Conservation (phyloP, 2,113 vertebrate species). For the Cisticola juncidis region DNA sequence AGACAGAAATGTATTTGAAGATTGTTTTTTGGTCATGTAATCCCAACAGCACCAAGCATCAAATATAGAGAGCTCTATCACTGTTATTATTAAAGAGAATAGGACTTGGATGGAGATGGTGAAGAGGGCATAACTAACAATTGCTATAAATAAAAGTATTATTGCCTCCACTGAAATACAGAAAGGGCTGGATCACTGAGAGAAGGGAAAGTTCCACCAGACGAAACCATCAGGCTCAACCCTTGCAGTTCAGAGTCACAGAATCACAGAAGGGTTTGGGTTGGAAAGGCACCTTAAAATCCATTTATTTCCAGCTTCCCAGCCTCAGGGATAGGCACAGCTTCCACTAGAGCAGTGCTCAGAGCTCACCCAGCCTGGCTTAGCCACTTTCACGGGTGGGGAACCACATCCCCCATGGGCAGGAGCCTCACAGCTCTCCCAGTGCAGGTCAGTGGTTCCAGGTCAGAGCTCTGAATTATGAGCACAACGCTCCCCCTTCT, state of each 20-base stretch:
- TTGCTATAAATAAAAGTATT: background rate
- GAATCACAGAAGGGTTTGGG: background rate
- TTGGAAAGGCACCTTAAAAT: background rate
- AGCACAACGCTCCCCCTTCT: background rate
- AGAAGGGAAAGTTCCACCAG: background rate
- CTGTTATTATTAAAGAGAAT: background rate
- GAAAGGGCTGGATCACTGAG: background rate
- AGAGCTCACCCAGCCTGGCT: background rate
- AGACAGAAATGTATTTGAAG: background rate
- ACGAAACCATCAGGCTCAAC: background rate
- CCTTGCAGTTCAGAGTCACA: background rate
- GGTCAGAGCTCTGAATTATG: too few species aligned
- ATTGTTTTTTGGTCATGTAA: background rate
- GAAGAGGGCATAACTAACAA: background rate
- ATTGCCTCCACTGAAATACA: background rate
- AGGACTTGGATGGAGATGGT: background rate
- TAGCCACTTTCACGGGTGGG: accelerated
- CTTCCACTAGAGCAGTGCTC: background rate
- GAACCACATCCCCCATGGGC: background rate
- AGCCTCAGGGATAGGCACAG: background rate
- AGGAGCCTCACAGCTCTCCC: too few species aligned
- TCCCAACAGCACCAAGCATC: background rate
- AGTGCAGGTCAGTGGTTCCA: background rate
- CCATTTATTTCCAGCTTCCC: background rate
- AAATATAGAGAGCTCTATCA: background rate